A percentile compares a stretch with the other conserved stretches of the same genome.
Conservation (phyloP, 2,797 vertebrate species). For the Onychomys arenicola region DNA sequence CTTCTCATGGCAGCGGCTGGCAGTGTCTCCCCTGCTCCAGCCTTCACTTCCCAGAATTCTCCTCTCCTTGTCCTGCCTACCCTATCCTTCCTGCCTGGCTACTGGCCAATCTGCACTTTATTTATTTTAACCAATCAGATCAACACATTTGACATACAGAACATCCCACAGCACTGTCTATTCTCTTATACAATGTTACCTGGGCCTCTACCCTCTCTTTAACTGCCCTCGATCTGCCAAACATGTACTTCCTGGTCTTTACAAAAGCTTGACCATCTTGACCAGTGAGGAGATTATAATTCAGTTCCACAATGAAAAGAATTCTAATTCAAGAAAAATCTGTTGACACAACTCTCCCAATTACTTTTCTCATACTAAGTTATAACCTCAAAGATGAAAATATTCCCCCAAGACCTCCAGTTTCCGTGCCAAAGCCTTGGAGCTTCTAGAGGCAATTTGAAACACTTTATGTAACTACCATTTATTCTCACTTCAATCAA, state of each 20-base stretch:
- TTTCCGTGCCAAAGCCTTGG: background rate
- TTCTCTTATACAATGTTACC: background rate
- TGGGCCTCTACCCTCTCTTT: background rate
- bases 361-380: constrained; percentile 37
- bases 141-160: too few relatives aligned
- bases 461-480: background rate
- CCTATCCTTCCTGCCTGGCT: too few relatives aligned
- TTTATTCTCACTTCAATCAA: constrained; percentile 37
- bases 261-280: background rate
- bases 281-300: constrained; percentile 1
- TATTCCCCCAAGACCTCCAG: background rate
- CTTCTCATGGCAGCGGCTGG: too few relatives aligned
- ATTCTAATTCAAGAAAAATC: constrained; percentile 38
- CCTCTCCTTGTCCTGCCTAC: too few relatives aligned
- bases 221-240: background rate
- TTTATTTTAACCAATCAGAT: too few relatives aligned
- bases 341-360: constrained; percentile 11
- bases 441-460: constrained; percentile 10
- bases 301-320: background rate
- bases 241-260: background rate
- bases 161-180: too few relatives aligned
- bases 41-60: too few relatives aligned
- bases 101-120: too few relatives aligned
- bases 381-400: constrained; percentile 16
- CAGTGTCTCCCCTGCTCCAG: too few relatives aligned